Evolutionary conservation across 2,797 vertebrate species (phyloP).

Genomic region (Arrhamphus sclerolepis): DNA sequence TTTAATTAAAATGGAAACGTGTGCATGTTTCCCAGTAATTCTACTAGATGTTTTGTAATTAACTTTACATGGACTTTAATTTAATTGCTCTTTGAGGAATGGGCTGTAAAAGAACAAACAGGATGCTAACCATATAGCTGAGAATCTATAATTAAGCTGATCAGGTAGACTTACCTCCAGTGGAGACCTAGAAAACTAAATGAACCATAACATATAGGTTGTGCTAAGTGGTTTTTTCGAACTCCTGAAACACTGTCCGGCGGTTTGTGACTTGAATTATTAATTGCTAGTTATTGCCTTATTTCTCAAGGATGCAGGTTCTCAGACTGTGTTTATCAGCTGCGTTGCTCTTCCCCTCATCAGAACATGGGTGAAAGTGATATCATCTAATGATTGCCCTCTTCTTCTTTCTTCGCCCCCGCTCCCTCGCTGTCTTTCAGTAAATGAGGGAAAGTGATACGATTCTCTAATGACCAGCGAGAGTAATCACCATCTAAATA

Average conservation of each 20-base stretch:
- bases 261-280: slow-evolving; percentile 62
- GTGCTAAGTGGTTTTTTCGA: slow-evolving; percentile 23
- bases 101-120: slow-evolving; percentile 40
- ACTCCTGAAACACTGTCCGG: slow-evolving; percentile 26
- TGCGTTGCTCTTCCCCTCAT: slow-evolving; percentile 59
- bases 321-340: slow-evolving; percentile 48
- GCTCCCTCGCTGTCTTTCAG: slow-evolving; percentile 76
- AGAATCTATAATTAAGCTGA: slow-evolving; percentile 34
- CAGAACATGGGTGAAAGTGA: slow-evolving; percentile 80
- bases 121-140: slow-evolving; percentile 18
- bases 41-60: slow-evolving; percentile 72
- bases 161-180: slow-evolving; percentile 28
- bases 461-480: slow-evolving; percentile 83
- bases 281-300: slow-evolving; percentile 66
- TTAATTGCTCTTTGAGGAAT: slow-evolving; percentile 61
- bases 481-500: slow-evolving; percentile 86
- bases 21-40: slow-evolving; percentile 67
- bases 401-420: slow-evolving; percentile 41
- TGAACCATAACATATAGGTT: slow-evolving; percentile 13
- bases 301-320: slow-evolving; percentile 61
- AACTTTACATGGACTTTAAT: slow-evolving; percentile 62
- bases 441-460: slow-evolving; percentile 88
- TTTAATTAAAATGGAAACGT: slow-evolving; percentile 69
- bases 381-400: slow-evolving; percentile 84
- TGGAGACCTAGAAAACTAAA: slow-evolving; percentile 8